These are phyloP conservation scores for Limenitis camilla DNA, from an alignment of 2,888 invertebrate genomes.

Conservation along the genomic window DNA sequence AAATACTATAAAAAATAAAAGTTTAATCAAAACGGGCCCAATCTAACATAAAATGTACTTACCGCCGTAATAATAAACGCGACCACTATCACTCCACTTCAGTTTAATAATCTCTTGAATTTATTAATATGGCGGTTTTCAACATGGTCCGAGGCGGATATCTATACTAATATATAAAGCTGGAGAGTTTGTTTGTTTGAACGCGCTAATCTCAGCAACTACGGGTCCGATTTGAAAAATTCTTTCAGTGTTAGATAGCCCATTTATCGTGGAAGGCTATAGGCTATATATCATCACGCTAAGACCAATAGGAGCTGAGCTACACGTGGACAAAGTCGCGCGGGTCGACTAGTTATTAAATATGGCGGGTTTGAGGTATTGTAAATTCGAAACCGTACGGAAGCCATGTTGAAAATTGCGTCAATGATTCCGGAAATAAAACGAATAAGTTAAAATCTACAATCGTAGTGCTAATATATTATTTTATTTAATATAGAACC, in stretches of 20 bases:
- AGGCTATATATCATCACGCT: too few relatives aligned
- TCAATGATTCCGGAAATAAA: constrained; percentile 15
- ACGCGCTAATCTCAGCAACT: too few relatives aligned
- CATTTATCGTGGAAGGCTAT: too few relatives aligned
- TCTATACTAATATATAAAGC: too few relatives aligned
- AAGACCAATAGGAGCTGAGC: too few relatives aligned
- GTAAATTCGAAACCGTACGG: constrained; percentile 14
- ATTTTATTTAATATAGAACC: constrained; percentile 29
- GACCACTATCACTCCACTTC: neutral
- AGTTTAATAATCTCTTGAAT: neutral
- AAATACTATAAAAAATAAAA: constrained; percentile 5
- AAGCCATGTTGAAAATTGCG: constrained; percentile 20
- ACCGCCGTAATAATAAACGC: constrained; percentile 7
- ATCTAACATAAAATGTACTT: constrained; percentile 6
- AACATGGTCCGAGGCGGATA: constrained; percentile 13
- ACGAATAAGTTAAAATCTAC: constrained; percentile 37
- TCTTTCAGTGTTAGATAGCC: too few relatives aligned
- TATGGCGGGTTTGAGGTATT: too few relatives aligned
- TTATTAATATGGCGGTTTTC: constrained; percentile 10
- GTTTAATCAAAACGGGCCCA: constrained; percentile 15
- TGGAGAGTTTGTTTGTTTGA: too few relatives aligned
- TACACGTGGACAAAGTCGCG: too few relatives aligned
- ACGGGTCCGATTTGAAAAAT: too few relatives aligned
- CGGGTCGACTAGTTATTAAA: too few relatives aligned
- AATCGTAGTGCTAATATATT: constrained; percentile 41